Evolutionary conservation across 2,113 vertebrate species (phyloP).

Genomic region (Ondatra zibethicus): DNA sequence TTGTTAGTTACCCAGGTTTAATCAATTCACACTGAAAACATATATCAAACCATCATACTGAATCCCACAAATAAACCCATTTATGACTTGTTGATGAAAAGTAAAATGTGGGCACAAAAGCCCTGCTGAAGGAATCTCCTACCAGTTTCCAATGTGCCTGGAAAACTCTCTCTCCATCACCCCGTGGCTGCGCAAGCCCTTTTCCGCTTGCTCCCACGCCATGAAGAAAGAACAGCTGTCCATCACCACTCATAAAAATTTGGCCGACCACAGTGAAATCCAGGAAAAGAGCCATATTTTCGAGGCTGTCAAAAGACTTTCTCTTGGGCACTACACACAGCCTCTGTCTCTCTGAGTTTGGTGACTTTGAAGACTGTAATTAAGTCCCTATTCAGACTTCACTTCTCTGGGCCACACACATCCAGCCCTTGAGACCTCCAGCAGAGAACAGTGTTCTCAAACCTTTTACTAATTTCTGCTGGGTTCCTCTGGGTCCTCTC

Average conservation of each 20-base stretch:
- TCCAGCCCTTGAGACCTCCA: conserved; percentile 43
- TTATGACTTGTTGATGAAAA: neutral
- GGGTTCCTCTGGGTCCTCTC: conserved; percentile 57
- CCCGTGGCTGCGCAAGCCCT: conserved; percentile 37
- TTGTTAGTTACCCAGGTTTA: neutral
- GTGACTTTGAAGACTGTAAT: conserved; percentile 63
- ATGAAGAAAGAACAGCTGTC: conserved; percentile 49
- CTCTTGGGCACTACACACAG: conserved; percentile 35
- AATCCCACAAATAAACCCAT: neutral
- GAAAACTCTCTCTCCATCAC: conserved; percentile 19
- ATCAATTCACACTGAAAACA: neutral
- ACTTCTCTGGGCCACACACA: conserved; percentile 54
- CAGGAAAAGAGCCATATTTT: conserved; percentile 53
- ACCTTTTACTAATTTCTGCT: conserved; percentile 64
- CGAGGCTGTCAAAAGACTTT: conserved; percentile 58
- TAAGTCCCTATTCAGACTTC: conserved; percentile 63
- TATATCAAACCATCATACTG: neutral
- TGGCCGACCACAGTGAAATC: conserved; percentile 40
- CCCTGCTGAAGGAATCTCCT: neutral
- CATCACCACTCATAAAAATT: conserved; percentile 44
- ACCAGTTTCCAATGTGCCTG: neutral
- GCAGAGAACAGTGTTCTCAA: conserved; percentile 52
- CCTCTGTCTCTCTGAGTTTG: conserved; percentile 48
- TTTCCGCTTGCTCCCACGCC: conserved; percentile 6
- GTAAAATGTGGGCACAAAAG: neutral